A percentile compares a stretch with the other conserved stretches of the same genome.
phyloP scores from a whole-genome alignment of 1,140 invertebrate species.

The Bradysia coprophila region DNA sequence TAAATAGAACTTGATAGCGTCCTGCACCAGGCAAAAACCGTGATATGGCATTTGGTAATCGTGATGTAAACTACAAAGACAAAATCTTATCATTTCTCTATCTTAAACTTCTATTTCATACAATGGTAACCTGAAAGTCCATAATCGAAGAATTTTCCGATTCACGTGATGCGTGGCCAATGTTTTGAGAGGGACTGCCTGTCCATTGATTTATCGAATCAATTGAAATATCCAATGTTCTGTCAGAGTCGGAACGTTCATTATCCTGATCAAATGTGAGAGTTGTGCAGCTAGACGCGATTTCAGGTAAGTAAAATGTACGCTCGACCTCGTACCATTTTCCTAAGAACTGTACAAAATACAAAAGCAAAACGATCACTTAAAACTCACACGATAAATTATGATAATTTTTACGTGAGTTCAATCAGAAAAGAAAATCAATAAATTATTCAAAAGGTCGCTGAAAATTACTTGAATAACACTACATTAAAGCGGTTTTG shows the following conservation, averaged over 20 bases:
- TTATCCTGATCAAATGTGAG: background rate
- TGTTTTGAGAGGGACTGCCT: background rate
- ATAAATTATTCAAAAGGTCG: no score
- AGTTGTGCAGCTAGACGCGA: background rate
- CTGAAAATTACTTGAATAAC: no score
- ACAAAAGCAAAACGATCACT: no score
- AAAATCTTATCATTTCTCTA: background rate
- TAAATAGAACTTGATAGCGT: conserved; percentile 43
- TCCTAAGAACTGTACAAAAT: background rate
- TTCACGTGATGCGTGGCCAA: background rate
- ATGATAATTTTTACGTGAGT: no score
- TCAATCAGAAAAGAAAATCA: no score
- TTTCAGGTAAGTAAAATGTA: background rate
- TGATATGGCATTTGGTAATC: conserved; percentile 37
- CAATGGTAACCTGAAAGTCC: background rate
- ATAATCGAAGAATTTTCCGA: background rate
- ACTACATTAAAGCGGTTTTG: no score
- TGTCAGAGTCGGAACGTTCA: background rate
- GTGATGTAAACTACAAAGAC: conserved; percentile 15
- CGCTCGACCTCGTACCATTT: background rate
- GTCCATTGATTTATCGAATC: background rate
- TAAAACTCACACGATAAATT: no score
- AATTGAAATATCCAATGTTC: background rate
- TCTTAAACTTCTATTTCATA: background rate
- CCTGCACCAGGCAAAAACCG: conserved; percentile 44